These are phyloP conservation scores for Pluvialis apricaria DNA, from an alignment of 2,113 vertebrate genomes.

Conservation along the genomic window DNA sequence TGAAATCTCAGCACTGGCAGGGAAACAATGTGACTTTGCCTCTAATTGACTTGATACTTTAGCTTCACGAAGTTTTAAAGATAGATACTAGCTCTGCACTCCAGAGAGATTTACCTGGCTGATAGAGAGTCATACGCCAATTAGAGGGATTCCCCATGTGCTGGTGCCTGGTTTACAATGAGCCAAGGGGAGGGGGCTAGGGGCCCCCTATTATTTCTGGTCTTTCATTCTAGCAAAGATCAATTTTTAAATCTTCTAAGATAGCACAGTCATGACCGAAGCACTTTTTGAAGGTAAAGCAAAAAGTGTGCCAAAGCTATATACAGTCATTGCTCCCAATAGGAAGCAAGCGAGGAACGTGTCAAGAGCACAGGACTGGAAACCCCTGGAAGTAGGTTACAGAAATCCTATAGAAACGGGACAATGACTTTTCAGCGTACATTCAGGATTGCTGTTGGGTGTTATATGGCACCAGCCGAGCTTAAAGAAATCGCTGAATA, in stretches of 20 bases:
- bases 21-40: neutral
- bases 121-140: neutral
- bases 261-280: neutral
- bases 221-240: neutral
- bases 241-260: neutral
- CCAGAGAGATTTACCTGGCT: neutral
- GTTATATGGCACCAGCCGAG: neutral
- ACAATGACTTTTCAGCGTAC: neutral
- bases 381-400: slow-evolving; percentile 31
- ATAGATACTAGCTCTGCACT: neutral
- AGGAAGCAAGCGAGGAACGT: neutral
- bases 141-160: neutral
- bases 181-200: neutral
- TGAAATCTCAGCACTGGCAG: neutral
- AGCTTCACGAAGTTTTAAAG: neutral
- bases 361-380: slow-evolving; percentile 30
- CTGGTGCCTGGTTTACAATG: neutral
- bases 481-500: neutral
- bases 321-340: neutral
- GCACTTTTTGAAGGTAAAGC: neutral
- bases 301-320: slow-evolving; percentile 29
- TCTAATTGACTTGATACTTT: neutral
- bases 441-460: neutral
- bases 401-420: slow-evolving; percentile 14
- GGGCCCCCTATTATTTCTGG: neutral